Evolutionary conservation across 2,797 vertebrate genomes (phyloP).

Genomic region (Helarctos malayanus): DNA sequence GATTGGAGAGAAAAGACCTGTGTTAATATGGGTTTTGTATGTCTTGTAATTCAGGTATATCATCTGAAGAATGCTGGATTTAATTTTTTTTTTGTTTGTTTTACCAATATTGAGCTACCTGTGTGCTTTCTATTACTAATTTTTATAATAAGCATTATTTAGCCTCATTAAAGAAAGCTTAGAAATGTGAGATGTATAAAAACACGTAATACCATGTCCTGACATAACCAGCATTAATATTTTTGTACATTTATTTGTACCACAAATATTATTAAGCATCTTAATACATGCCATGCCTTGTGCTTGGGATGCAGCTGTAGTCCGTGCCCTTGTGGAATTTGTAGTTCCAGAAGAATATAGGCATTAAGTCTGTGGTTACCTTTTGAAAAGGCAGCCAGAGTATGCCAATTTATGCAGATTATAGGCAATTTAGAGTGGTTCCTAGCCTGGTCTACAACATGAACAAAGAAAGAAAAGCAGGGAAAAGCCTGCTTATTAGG

Average conservation of each 20-base stretch:
- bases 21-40: not conserved
- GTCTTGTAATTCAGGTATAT: not conserved
- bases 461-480: not conserved
- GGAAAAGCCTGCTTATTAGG: not conserved
- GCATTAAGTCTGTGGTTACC: not conserved
- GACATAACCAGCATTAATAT: not conserved
- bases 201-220: not conserved
- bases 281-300: not conserved
- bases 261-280: not conserved
- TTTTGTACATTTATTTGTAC: not conserved
- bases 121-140: not conserved
- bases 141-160: constrained; percentile 39
- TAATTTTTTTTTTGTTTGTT: not conserved
- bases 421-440: constrained; percentile 12
- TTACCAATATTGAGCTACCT: not conserved
- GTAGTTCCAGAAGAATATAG: not conserved
- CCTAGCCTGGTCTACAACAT: not conserved
- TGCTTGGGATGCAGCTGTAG: not conserved
- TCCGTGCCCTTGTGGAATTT: not conserved
- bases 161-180: not conserved
- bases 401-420: not conserved
- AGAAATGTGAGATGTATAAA: not conserved
- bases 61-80: not conserved
- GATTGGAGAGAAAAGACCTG: constrained; percentile 28
- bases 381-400: not conserved